Evolutionary conservation across 1,140 invertebrate genomes (phyloP).

Genomic region (Spodoptera litura): DNA sequence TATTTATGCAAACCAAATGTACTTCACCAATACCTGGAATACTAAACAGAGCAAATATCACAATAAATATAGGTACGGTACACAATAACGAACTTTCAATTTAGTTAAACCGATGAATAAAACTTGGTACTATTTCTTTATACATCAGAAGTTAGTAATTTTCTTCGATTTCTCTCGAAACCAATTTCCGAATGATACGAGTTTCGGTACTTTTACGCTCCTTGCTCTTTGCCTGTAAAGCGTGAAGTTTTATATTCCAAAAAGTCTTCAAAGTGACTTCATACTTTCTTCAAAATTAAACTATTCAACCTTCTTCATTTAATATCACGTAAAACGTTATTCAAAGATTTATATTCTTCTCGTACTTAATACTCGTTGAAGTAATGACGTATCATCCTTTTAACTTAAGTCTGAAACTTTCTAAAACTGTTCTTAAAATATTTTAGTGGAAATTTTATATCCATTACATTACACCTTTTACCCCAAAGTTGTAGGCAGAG

Average conservation of each 20-base stretch:
- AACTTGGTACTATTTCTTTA: constrained; percentile 11
- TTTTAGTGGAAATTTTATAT: neutral
- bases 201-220: constrained; percentile 28
- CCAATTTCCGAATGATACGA: constrained; percentile 34
- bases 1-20: too few relatives aligned
- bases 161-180: constrained; percentile 22
- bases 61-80: neutral
- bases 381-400: constrained; percentile 22
- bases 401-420: neutral
- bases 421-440: neutral
- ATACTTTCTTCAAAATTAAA: constrained; percentile 28
- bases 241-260: constrained; percentile 9
- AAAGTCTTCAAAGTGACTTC: constrained; percentile 5
- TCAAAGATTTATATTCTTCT: constrained; percentile 22
- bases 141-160: constrained; percentile 30
- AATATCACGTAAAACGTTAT: constrained; percentile 25
- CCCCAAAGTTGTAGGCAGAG: too few relatives aligned
- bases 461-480: too few relatives aligned
- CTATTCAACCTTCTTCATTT: constrained; percentile 16
- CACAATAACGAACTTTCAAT: constrained; percentile 12
- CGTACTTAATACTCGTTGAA: neutral
- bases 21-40: neutral
- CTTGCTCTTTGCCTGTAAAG: constrained; percentile 3
- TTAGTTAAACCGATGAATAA: constrained; percentile 20
- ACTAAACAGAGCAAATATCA: neutral